Evolutionary conservation across 2,888 invertebrate species (phyloP).

Genomic region (Mimas tiliae): DNA sequence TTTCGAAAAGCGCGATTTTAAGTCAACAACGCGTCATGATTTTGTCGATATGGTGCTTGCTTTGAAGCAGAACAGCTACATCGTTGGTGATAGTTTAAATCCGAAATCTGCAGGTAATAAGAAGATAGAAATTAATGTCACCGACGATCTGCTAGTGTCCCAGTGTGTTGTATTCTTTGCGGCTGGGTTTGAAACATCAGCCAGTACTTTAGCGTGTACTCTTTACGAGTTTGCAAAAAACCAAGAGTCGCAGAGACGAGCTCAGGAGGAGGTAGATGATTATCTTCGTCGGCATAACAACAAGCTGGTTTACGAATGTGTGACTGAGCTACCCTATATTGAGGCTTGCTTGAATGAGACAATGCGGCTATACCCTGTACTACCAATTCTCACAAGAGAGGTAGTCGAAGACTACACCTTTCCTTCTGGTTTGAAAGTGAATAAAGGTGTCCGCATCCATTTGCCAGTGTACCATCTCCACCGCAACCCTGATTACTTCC

Average conservation of each 20-base stretch:
- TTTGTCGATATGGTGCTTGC: slow-evolving; percentile 57
- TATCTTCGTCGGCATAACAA: slow-evolving; percentile 45
- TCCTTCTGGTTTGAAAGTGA: slow-evolving; percentile 52
- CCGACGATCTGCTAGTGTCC: slow-evolving; percentile 70
- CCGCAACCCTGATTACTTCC: slow-evolving; percentile 50
- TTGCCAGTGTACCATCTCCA: slow-evolving; percentile 58
- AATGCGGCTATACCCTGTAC: slow-evolving; percentile 52
- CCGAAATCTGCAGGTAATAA: slow-evolving; percentile 40
- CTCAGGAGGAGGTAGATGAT: slow-evolving; percentile 53
- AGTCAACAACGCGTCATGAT: slow-evolving; percentile 49
- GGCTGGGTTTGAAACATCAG: slow-evolving; percentile 61
- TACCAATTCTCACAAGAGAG: slow-evolving; percentile 50
- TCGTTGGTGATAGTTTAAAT: slow-evolving; percentile 52
- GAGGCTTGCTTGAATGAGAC: slow-evolving; percentile 55
- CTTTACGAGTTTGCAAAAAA: slow-evolving; percentile 58
- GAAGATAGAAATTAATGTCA: slow-evolving; percentile 48
- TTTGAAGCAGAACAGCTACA: slow-evolving; percentile 47
- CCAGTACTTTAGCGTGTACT: slow-evolving; percentile 48
- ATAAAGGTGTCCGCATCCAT: slow-evolving; percentile 54
- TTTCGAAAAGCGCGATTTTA: slow-evolving; percentile 46
- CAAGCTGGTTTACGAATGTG: slow-evolving; percentile 51
- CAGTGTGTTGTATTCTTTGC: slow-evolving; percentile 79
- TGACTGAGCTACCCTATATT: slow-evolving; percentile 52
- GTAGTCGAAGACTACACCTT: slow-evolving; percentile 55
- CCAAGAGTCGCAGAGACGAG: slow-evolving; percentile 44